Evolutionary conservation across 2,113 vertebrate species (phyloP).

Genomic region (Phylloscopus trochiloides): DNA sequence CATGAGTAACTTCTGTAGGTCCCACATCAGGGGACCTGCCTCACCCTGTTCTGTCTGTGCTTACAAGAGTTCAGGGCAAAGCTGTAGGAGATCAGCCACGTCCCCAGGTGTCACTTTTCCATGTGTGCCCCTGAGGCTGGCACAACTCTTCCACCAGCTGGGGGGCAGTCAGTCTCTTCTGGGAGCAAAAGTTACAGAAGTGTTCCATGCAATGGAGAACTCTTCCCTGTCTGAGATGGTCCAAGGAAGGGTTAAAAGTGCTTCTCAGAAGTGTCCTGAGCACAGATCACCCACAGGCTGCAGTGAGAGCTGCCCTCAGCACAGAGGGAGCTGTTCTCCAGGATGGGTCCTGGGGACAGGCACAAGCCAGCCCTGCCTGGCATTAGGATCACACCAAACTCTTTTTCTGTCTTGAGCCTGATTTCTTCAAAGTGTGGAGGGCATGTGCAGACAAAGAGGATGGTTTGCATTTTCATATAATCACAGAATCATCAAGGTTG

Average conservation of each 20-base stretch:
- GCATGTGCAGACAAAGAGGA: background rate
- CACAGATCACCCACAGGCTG: background rate
- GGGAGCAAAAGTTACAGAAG: background rate
- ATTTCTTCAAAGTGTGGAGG: background rate
- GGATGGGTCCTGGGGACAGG: background rate
- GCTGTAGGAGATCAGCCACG: background rate
- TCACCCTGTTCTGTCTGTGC: background rate
- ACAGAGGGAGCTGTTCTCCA: rapidly evolving
- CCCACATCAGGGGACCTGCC: background rate
- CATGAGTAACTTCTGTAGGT: background rate
- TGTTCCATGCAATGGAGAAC: background rate
- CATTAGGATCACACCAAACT: background rate
- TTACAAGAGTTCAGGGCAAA: background rate
- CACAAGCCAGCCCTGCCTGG: background rate
- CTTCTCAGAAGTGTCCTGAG: background rate
- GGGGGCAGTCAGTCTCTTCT: rapidly evolving
- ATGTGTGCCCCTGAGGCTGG: background rate
- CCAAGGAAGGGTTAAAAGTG: background rate
- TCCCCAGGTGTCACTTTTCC: background rate
- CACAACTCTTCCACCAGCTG: background rate
- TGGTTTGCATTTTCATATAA: background rate
- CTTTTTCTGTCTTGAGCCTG: background rate
- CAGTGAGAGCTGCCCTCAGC: background rate
- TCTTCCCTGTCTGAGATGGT: background rate
- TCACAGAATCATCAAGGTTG: background rate